These are phyloP conservation scores for Gymnoscopelus microlampas DNA, from an alignment of 2,797 vertebrate genomes.

Conservation along the genomic window DNA sequence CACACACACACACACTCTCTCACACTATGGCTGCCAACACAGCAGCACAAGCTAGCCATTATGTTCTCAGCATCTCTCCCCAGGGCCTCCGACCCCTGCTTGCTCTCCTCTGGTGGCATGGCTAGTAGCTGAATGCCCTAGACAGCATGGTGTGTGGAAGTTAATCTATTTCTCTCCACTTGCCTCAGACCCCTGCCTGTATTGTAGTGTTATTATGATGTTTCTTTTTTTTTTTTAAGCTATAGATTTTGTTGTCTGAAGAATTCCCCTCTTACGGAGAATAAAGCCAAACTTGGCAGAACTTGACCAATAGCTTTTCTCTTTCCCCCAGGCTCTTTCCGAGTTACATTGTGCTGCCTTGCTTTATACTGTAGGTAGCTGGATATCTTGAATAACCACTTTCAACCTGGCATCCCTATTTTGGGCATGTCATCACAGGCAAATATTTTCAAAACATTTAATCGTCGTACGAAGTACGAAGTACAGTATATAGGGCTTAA, in stretches of 20 bases:
- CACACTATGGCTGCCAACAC: constrained; percentile 6
- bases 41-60: not conserved
- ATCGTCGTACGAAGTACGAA: too few relatives aligned
- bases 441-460: too few relatives aligned
- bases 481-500: too few relatives aligned
- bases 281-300: constrained; percentile 11
- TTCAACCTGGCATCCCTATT: too few relatives aligned
- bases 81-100: constrained; percentile 24
- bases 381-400: too few relatives aligned
- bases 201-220: constrained; percentile 6
- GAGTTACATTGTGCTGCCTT: too few relatives aligned
- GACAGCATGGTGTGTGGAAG: not conserved
- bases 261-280: constrained; percentile 6
- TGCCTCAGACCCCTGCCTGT: constrained; percentile 20
- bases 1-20: not conserved
- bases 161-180: constrained; percentile 2
- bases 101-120: constrained; percentile 13
- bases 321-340: not conserved
- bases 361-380: too few relatives aligned
- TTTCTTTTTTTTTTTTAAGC: not conserved
- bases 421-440: too few relatives aligned
- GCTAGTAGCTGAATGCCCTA: not conserved
- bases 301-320: not conserved
- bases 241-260: not conserved
- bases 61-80: constrained; percentile 19